Conservation (phyloP, 2,888 invertebrate species). For the Neuroscelio doddi region DNA sequence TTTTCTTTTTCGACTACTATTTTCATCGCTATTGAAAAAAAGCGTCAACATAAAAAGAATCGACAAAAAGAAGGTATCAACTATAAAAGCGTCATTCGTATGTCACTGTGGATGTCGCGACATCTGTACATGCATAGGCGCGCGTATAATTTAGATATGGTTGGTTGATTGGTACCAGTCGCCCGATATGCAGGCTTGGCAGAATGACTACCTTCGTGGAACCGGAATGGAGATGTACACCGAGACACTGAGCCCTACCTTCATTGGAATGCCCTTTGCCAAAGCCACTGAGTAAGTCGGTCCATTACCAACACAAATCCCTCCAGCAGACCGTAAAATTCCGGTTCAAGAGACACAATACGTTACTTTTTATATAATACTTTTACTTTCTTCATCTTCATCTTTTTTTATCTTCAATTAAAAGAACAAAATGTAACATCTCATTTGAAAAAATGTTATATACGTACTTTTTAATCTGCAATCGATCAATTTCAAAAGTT, state of each 20-base stretch:
- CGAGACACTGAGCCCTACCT: slow-evolving; percentile 97
- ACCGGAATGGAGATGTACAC: slow-evolving; percentile 99
- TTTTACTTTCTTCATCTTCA: too few relatives aligned
- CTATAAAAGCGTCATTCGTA: slow-evolving; percentile 12
- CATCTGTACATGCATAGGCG: slow-evolving; percentile 73
- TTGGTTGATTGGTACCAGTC: slow-evolving; percentile 80
- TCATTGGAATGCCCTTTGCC: slow-evolving; percentile 98
- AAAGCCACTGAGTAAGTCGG: slow-evolving; percentile 98
- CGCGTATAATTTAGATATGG: slow-evolving; percentile 70
- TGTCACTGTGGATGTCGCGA: slow-evolving; percentile 54
- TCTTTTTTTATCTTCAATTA: too few relatives aligned
- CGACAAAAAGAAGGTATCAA: slow-evolving; percentile 9
- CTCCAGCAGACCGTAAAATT: slow-evolving; percentile 60
- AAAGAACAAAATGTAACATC: too few relatives aligned
- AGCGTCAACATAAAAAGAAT: too few relatives aligned
- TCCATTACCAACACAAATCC: slow-evolving; percentile 70
- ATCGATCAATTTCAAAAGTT: too few relatives aligned
- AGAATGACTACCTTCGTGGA: slow-evolving; percentile 99
- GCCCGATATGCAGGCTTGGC: slow-evolving; percentile 96
- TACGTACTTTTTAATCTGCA: too few relatives aligned
- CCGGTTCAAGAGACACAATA: slow-evolving; percentile 69
- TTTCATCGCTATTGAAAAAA: slow-evolving; percentile 10
- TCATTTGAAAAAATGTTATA: too few relatives aligned
- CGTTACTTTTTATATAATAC: slow-evolving; percentile 5
- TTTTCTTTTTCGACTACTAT: not conserved